Evolutionary conservation across 1,140 invertebrate genomes (phyloP).

Genomic region (Asobara japonica): DNA sequence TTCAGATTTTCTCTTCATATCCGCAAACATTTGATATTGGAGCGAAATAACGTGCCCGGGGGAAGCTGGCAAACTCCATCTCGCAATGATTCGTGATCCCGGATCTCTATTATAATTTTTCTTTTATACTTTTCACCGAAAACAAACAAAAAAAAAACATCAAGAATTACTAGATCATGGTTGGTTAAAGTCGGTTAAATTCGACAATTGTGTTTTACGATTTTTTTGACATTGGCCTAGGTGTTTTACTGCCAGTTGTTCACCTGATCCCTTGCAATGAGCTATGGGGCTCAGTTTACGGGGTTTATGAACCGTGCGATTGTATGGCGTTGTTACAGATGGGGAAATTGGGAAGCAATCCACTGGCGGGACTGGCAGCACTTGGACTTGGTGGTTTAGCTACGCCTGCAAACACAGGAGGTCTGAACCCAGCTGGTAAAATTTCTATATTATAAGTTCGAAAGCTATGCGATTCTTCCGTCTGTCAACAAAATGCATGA

Average conservation of each 20-base stretch:
- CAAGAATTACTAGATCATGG: no score
- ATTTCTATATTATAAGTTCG: not conserved
- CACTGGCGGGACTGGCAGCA: conserved; percentile 85
- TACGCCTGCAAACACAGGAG: conserved; percentile 79
- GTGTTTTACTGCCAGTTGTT: conserved; percentile 29
- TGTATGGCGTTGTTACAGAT: conserved; percentile 73
- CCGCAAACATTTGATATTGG: conserved; percentile 19
- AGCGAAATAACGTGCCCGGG: not conserved
- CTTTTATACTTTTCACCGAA: conserved; percentile 17
- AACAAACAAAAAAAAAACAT: no score
- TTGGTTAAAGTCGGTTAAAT: not conserved
- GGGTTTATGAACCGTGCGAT: not conserved
- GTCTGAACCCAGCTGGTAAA: conserved; percentile 88
- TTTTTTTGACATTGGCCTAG: not conserved
- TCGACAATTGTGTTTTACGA: not conserved
- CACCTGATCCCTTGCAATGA: conserved; percentile 20
- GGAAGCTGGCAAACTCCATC: conserved; percentile 3
- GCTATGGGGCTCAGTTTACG: not conserved
- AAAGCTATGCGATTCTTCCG: not conserved
- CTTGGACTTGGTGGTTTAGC: conserved; percentile 85
- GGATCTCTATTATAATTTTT: not conserved
- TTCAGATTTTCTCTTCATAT: not conserved
- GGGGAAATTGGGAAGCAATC: conserved; percentile 84
- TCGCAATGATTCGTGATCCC: not conserved
- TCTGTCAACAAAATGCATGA: no score